Evolutionary conservation across 1,140 invertebrate genomes (phyloP).

Genomic region (Rhynchophorus ferrugineus): DNA sequence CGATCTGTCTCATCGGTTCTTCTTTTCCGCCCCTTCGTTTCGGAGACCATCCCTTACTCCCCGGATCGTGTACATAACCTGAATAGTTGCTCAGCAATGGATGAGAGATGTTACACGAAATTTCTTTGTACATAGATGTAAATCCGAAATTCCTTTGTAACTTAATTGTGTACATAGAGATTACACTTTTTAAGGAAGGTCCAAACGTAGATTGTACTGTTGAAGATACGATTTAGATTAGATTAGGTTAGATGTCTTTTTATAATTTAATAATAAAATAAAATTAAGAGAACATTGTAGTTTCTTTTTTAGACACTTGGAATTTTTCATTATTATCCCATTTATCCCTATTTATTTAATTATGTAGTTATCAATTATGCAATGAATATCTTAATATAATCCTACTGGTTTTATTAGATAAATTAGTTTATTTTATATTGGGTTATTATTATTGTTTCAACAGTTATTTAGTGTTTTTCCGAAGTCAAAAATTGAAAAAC

Average conservation of each 20-base stretch:
- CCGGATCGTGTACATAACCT: conserved; percentile 27
- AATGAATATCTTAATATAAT: too few species aligned
- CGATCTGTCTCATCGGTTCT: not conserved
- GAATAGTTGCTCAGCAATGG: conserved; percentile 29
- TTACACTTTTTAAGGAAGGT: conserved; percentile 6
- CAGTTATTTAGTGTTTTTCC: too few species aligned
- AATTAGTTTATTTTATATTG: too few species aligned
- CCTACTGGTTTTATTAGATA: too few species aligned
- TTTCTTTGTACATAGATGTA: conserved; percentile 14
- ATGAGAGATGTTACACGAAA: conserved; percentile 10
- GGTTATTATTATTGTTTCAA: too few species aligned
- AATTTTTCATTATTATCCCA: too few species aligned
- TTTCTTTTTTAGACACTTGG: not conserved
- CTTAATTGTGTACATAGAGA: conserved; percentile 11
- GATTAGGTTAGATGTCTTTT: conserved; percentile 13
- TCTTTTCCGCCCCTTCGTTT: not conserved
- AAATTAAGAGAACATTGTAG: conserved; percentile 5
- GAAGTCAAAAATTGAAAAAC: too few species aligned
- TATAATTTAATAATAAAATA: conserved; percentile 21
- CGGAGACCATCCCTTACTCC: not conserved
- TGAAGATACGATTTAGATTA: conserved; percentile 15
- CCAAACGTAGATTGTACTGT: conserved; percentile 12
- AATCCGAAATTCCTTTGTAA: not conserved
- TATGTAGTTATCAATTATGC: too few species aligned
- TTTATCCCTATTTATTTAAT: too few species aligned